Conservation (phyloP, 2,888 invertebrate genomes). For the Heliconius ismenius region DNA sequence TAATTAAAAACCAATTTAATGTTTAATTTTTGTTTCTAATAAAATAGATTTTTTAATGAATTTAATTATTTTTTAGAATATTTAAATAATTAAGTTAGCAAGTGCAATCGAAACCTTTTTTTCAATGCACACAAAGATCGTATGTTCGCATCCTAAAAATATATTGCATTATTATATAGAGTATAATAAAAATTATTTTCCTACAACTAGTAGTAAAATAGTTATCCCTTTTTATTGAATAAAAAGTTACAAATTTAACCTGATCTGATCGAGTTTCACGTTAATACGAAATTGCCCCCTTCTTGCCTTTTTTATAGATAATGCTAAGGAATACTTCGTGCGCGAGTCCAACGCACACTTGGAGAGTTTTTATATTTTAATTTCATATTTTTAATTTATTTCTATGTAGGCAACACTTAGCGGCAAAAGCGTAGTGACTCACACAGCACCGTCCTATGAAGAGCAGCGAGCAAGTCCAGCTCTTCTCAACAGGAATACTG, state of each 20-base stretch:
- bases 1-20: too few relatives aligned
- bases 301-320: not conserved
- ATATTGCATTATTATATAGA: too few relatives aligned
- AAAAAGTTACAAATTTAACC: not conserved
- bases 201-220: not conserved
- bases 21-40: too few relatives aligned
- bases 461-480: constrained; percentile 76
- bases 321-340: too few relatives aligned
- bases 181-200: not conserved
- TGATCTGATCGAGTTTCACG: not conserved
- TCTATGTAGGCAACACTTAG: constrained; percentile 63
- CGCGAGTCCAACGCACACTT: too few relatives aligned
- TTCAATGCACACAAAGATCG: too few relatives aligned
- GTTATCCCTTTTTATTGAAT: constrained; percentile 13
- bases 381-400: not conserved
- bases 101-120: too few relatives aligned
- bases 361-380: too few relatives aligned
- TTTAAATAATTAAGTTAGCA: too few relatives aligned
- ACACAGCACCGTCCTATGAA: constrained; percentile 75
- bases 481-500: constrained; percentile 62
- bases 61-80: too few relatives aligned
- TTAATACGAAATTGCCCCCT: not conserved
- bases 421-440: constrained; percentile 64
- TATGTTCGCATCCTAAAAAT: too few relatives aligned
- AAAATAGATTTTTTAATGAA: too few relatives aligned